Evolutionary conservation across 2,113 vertebrate species (phyloP), one percentile per base, ranked within the genome.

Genomic region (Amazona vittata): DNA sequence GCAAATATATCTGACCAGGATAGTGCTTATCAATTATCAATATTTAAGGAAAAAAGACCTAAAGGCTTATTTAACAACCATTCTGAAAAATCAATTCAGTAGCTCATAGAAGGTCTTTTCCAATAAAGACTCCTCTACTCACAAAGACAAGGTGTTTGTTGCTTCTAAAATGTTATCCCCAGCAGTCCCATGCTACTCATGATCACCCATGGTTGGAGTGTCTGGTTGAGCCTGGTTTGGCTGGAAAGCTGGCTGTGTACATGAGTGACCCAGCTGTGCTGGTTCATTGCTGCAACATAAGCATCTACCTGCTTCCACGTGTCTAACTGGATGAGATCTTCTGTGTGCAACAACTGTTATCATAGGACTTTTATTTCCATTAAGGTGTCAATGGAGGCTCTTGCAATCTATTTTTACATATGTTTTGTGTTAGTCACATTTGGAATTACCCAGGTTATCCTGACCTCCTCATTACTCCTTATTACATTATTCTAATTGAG

Each of bases 351-450:
- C 50, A 57, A 31, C 6, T 17, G 37, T 12, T 78, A 21, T 7
- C 73, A 33, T 2, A 68, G 29, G 43, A 81, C 60, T 68, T 80
- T 29, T n/a, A 53, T 31, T 92, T 53, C 80, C 84, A 69, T 43
- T 71, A 71, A 60, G 60, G 18, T 84, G 55, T 81, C 73, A 74
- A 0, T 29, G 31, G 49, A 95, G 49, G 63, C 68, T 94, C 71
- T 63, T 59, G 41, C 43, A n/a, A 70, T 60, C 60, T 65, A 75
- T 60, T 91, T 86, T 93, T 76, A 84, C 86, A 78, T 47, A 28
- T 92, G 95, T 87, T 96, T 94, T 94, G 69, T 79, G 86, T 96
- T 96, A 94, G 83, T 44, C 74, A 62, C 44, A 68, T 91, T 81
- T 83, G 49, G 81, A 95, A 89, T 95, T 96, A 89, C 11, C 69